phyloP scores from a whole-genome alignment of 2,113 vertebrate genomes.

The Ceyx melanurus region DNA sequence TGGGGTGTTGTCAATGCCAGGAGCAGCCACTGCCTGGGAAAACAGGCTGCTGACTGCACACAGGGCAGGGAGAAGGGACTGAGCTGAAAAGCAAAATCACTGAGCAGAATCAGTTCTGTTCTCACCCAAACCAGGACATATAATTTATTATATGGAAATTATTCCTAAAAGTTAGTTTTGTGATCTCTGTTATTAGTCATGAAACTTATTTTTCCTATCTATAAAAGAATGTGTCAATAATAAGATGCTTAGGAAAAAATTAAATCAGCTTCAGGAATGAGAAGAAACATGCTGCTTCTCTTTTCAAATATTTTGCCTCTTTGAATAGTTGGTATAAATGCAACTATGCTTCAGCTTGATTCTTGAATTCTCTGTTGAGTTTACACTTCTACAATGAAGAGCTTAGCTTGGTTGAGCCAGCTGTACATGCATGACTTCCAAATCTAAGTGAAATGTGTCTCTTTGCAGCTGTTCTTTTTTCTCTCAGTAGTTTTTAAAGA shows the following conservation, averaged over 20 bases:
- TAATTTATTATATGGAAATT: background rate
- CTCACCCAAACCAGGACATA: too few species aligned
- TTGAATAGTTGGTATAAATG: constrained; percentile 47
- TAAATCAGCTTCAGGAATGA: background rate
- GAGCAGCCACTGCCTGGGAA: too few species aligned
- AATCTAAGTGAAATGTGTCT: constrained; percentile 52
- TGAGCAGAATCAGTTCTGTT: too few species aligned
- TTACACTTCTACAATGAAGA: constrained; percentile 64
- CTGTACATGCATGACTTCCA: constrained; percentile 65
- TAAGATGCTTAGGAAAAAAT: background rate
- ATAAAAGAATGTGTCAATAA: background rate
- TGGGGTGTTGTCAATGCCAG: too few species aligned
- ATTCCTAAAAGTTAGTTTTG: background rate
- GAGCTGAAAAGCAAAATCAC: too few species aligned
- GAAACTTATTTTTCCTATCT: background rate
- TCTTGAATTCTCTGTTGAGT: constrained; percentile 60
- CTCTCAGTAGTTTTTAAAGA: constrained; percentile 38
- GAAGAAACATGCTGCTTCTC: constrained; percentile 1
- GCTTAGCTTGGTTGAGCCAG: constrained; percentile 61
- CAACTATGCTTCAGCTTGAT: constrained; percentile 31
- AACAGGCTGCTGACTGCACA: too few species aligned
- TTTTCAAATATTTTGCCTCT: constrained; percentile 46
- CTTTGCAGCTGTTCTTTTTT: constrained; percentile 54
- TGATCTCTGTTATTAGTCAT: background rate
- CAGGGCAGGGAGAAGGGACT: too few species aligned